Conservation (phyloP, 2,797 vertebrate species). For the Sebastes variabilis region DNA sequence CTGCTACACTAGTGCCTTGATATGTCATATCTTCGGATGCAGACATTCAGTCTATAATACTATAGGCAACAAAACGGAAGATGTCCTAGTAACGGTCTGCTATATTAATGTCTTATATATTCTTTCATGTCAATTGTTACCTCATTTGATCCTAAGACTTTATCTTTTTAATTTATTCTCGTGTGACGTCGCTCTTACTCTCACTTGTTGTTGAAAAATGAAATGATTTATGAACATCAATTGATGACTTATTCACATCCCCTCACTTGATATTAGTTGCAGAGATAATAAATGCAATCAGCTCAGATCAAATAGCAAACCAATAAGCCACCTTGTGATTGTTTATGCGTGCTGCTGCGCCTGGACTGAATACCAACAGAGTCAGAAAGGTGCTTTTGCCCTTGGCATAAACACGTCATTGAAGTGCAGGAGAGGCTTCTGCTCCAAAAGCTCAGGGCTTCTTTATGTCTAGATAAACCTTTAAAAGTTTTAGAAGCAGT, state of each 20-base stretch:
- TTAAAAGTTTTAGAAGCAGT: conserved; percentile 36
- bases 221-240: conserved; percentile 43
- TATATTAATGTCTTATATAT: conserved; percentile 29
- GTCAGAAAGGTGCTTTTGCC: conserved; percentile 52
- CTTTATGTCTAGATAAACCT: conserved; percentile 49
- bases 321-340: conserved; percentile 61
- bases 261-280: conserved; percentile 50
- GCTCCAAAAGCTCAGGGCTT: conserved; percentile 64
- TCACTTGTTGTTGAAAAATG: conserved; percentile 28
- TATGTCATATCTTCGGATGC: conserved; percentile 79
- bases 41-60: conserved; percentile 39
- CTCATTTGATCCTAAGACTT: conserved; percentile 50
- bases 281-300: conserved; percentile 65
- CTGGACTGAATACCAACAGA: conserved; percentile 63
- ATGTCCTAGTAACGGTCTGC: conserved; percentile 47
- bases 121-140: conserved; percentile 58
- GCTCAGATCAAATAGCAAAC: conserved; percentile 58
- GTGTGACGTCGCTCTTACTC: conserved; percentile 20
- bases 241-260: conserved; percentile 51
- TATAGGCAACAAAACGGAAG: conserved; percentile 28
- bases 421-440: conserved; percentile 54
- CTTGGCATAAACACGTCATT: conserved; percentile 60
- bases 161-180: conserved; percentile 43
- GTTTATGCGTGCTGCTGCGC: conserved; percentile 53
- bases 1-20: conserved; percentile 93